Evolutionary conservation across 2,797 vertebrate species (phyloP).

Genomic region (Poeciliopsis paucimaculata): DNA sequence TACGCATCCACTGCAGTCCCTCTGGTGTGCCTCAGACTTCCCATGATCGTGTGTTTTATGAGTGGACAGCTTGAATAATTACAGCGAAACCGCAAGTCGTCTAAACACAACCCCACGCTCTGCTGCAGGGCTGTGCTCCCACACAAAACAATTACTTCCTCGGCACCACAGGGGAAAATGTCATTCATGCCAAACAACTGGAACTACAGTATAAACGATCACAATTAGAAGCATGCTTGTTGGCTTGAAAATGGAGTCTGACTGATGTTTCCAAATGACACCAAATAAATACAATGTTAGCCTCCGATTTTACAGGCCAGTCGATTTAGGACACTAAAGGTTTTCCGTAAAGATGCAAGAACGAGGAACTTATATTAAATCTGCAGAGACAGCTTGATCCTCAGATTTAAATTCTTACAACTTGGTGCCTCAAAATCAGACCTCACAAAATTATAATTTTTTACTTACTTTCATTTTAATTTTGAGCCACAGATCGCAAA

Average conservation of each 20-base stretch:
- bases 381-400: background rate
- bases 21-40: slow-evolving; percentile 20
- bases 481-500: background rate
- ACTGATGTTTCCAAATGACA: slow-evolving; percentile 32
- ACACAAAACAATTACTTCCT: slow-evolving; percentile 43
- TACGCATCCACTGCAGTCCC: slow-evolving; percentile 5
- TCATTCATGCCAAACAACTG: slow-evolving; percentile 36
- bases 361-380: background rate
- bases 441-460: background rate
- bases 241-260: slow-evolving; percentile 21
- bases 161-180: slow-evolving; percentile 28
- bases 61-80: slow-evolving; percentile 46
- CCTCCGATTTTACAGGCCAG: background rate
- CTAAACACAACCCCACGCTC: slow-evolving; percentile 43
- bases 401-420: background rate
- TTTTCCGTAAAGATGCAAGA: background rate
- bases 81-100: slow-evolving; percentile 43
- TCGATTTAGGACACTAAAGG: background rate
- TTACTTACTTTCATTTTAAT: background rate
- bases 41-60: slow-evolving; percentile 32
- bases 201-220: slow-evolving; percentile 39
- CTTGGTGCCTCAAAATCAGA: background rate
- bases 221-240: slow-evolving; percentile 45
- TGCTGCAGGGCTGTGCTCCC: slow-evolving; percentile 31
- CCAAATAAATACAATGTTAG: background rate